Base-by-base conservation (phyloP, 1,140 invertebrate species). In the Brachionus rubens region DNA sequence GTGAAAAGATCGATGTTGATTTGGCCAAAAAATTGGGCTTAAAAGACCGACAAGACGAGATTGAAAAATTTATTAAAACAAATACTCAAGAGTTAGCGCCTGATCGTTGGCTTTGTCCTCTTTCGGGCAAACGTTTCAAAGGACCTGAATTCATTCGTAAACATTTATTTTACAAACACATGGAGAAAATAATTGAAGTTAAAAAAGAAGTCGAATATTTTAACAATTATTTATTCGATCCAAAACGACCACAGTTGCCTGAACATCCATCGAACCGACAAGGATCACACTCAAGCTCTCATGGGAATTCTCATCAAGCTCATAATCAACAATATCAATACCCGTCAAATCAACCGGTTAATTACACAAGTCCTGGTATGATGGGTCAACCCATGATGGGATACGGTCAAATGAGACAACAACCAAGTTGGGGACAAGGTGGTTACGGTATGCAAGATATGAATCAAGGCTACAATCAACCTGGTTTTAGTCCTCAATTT, bases 111-210 rank as follows among this genome's bases (percentile, higher is more conserved):
- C 83, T 99, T 26, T 99, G 96, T 87, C 96, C 96, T 0, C 86
- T 99, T 0, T 97, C 94, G 76, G 96, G 95, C 0, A 99, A 99
- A 82, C 99, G 99, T 82, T 99, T 99, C 84, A 99, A 98, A 84
- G 96, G 95, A 0, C 94, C 96, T 1, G 96, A 99, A 81, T 99
- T 98, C 86, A 95, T 99, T 12, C 89, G 93, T 36, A 99, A 99
- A 82, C 96, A 99, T 82, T 96, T 99, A 48, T 91, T 94, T 79
- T 98, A 97, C 82, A 99, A 99, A 81, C 95, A 99, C 82, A 89
- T 84, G 0, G 96, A 99, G 79, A 97, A 98, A 85, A 90, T 99
- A 21, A 92, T 97, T 16, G 94, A 98, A 85, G 95, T 98, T 0
- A 92, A 92, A 78, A 93, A 94, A 80, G 95, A 98, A 86, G 94